Base-by-base conservation (phyloP, 53 echinoderm and acorn worm species). In the Stichopus horrens region DNA sequence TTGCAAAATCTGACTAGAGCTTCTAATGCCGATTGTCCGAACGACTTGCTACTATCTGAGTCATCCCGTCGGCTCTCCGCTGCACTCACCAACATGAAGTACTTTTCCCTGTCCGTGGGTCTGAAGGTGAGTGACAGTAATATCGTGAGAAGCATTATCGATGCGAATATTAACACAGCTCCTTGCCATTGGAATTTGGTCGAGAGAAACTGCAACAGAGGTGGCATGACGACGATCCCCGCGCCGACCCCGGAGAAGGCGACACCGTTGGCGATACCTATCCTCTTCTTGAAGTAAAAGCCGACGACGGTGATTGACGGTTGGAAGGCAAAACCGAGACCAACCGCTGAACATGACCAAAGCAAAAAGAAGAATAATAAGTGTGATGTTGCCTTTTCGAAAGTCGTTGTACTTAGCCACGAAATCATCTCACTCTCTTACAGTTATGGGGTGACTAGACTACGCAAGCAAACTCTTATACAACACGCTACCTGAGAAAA, bases 201-300 rank as follows among this genome's bases (percentile, higher is more conserved):
- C 55, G 83, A 59, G 6, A 91, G 85, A 0, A 65, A 65, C 55
- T 90, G 94, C 6, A 89, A 66, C 11, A 91, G 21, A 1, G 93
- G 91, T 54, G 93, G 93, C 22, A 89, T 52, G 0, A 89, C 73
- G 55, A 93, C 54, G 53, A 88, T 86, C 19, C 93, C 93, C 11
- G 89, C 89, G 55, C 93, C 93, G 13, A 88, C 81, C 16, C 93
- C 93, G 58, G 93, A 91, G 73, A 75, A 88, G 57, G 90, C 90
- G 53, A 93, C 74, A 14, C 89, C 91, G 71, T 88, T 89, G 9
- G 93, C 93, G 9, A 91, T 91, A 5, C 80, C 86, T 60, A 89
- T 89, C 56, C 85, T 60, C 67, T 79, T 66, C 78, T 85, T 79
- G 86, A 93, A 93, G 75, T 89, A 89, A 54, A 89, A 86, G 55